These are phyloP conservation scores for Biston betularia DNA, from an alignment of 2,888 invertebrate genomes.

Conservation along the genomic window DNA sequence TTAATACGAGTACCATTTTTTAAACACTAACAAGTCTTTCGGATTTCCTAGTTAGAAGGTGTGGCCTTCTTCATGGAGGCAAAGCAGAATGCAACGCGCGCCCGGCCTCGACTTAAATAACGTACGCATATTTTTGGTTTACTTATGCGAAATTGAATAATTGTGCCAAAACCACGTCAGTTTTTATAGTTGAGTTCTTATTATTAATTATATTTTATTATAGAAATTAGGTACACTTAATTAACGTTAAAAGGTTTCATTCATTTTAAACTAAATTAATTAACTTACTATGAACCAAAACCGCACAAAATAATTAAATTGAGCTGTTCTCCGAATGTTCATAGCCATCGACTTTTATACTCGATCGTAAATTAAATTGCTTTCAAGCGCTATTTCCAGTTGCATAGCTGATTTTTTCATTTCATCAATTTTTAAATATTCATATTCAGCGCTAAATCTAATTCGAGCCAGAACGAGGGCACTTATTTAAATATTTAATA, in stretches of 20 bases:
- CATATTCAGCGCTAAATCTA: conserved; percentile 62
- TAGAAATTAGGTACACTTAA: neutral
- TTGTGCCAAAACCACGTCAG: no score
- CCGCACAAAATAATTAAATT: conserved; percentile 16
- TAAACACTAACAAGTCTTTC: no score
- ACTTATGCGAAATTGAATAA: no score
- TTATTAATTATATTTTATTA: neutral
- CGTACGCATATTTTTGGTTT: no score
- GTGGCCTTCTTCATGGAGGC: no score
- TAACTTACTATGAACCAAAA: conserved; percentile 5
- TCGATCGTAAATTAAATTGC: conserved; percentile 53
- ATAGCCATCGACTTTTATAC: conserved; percentile 41
- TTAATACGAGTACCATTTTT: no score
- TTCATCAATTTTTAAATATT: conserved; percentile 58
- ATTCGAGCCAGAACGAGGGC: conserved; percentile 45
- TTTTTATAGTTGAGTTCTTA: no score
- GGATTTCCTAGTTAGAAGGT: no score
- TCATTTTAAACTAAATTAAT: conserved; percentile 12
- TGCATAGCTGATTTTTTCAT: conserved; percentile 55
- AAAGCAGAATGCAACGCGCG: no score
- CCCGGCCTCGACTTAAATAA: no score
- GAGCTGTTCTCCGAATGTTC: conserved; percentile 15
- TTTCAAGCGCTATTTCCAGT: conserved; percentile 50
- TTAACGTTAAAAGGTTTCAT: neutral
- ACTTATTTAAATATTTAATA: conserved; percentile 7